These are phyloP conservation scores for Nixonia krombeini DNA, from an alignment of 1,140 invertebrate species.

Conservation along the genomic window DNA sequence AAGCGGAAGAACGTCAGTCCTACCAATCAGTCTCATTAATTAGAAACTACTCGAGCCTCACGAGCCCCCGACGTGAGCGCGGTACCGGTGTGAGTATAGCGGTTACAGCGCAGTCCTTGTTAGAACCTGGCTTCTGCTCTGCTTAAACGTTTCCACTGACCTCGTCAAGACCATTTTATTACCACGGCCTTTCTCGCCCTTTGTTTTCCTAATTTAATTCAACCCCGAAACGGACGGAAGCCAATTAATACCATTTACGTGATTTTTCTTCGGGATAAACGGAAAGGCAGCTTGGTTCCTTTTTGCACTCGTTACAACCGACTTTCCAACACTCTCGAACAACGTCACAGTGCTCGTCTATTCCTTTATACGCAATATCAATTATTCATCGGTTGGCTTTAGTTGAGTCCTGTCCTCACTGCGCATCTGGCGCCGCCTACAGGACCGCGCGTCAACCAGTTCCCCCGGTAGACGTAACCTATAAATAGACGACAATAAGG, in stretches of 20 bases:
- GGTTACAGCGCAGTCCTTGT: slow-evolving; percentile 16
- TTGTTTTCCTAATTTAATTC: slow-evolving; percentile 37
- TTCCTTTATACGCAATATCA: too few relatives aligned
- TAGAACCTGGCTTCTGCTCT: slow-evolving; percentile 3
- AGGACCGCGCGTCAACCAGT: too few relatives aligned
- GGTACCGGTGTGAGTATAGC: slow-evolving; percentile 6
- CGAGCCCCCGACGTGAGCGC: slow-evolving; percentile 26
- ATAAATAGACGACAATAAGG: too few relatives aligned
- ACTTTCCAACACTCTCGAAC: too few relatives aligned
- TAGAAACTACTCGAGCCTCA: slow-evolving; percentile 56
- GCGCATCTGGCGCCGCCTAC: too few relatives aligned
- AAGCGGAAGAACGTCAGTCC: slow-evolving; percentile 30
- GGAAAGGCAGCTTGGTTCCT: too few relatives aligned
- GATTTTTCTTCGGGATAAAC: too few relatives aligned
- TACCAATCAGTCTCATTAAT: slow-evolving; percentile 58
- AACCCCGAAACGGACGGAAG: slow-evolving; percentile 24
- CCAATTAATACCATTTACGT: slow-evolving; percentile 36
- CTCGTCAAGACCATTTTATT: slow-evolving; percentile 49
- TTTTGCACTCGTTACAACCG: too few relatives aligned
- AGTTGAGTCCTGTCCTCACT: too few relatives aligned
- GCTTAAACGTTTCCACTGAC: slow-evolving; percentile 34
- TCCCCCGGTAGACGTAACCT: too few relatives aligned
- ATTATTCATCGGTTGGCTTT: too few relatives aligned
- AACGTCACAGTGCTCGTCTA: too few relatives aligned
- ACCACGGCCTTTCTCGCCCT: slow-evolving; percentile 24